Evolutionary conservation across 2,113 vertebrate genomes (phyloP).

Genomic region (Zosterops borbonicus): DNA sequence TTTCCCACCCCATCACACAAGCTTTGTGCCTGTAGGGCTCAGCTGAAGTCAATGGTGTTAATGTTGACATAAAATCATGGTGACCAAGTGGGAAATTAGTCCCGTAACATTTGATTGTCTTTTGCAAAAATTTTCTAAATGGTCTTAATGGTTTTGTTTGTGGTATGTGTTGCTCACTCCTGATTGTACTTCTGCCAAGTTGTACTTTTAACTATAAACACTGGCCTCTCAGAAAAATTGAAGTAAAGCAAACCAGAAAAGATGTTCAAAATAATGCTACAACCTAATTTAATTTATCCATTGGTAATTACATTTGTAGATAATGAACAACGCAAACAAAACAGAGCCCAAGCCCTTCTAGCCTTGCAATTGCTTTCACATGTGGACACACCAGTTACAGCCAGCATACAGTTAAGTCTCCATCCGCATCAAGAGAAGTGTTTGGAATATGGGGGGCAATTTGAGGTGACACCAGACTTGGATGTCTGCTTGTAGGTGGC

Average conservation of each 20-base stretch:
- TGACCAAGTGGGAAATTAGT: constrained; percentile 49
- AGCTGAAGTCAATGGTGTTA: constrained; percentile 44
- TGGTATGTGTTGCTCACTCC: constrained; percentile 45
- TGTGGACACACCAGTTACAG: background rate
- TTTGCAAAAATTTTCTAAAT: constrained; percentile 43
- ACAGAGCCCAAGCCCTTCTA: constrained; percentile 29
- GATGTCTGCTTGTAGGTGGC: background rate
- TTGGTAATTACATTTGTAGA: constrained; percentile 69
- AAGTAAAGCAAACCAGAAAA: constrained; percentile 60
- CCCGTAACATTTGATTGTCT: background rate
- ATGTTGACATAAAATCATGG: constrained; percentile 44
- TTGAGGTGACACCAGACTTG: background rate
- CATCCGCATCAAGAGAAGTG: background rate
- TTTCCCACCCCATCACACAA: constrained; percentile 8
- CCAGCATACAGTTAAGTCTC: constrained; percentile 23
- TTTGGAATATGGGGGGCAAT: background rate
- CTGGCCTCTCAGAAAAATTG: constrained; percentile 50
- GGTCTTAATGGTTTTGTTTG: constrained; percentile 47
- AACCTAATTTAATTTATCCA: constrained; percentile 68
- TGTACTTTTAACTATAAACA: constrained; percentile 65
- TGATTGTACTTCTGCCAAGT: constrained; percentile 57
- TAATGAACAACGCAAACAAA: constrained; percentile 63
- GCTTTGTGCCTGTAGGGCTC: constrained; percentile 31
- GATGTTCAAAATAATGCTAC: constrained; percentile 61
- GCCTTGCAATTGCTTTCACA: constrained; percentile 42